Evolutionary conservation across 2,113 vertebrate species (phyloP).

Genomic region (Corythoichthys haematopterus): DNA sequence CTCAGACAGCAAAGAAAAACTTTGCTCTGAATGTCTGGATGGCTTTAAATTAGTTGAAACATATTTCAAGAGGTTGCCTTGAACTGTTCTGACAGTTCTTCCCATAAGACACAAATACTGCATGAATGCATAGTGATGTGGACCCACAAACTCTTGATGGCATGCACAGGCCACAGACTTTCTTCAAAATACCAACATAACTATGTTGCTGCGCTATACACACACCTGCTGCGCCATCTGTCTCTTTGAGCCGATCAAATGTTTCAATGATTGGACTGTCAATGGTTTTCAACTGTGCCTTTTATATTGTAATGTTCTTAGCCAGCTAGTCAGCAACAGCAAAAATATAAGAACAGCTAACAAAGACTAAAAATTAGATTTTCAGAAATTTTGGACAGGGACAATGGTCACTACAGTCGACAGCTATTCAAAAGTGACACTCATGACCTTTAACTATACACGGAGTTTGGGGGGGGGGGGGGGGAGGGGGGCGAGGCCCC

Average conservation of each 20-base stretch:
- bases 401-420: too few relatives aligned
- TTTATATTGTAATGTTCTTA: background rate
- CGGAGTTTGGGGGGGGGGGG: too few relatives aligned
- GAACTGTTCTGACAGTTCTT: conserved; percentile 52
- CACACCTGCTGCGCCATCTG: conserved; percentile 20
- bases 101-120: conserved; percentile 46
- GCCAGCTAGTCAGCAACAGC: background rate
- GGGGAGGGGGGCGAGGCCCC: too few relatives aligned
- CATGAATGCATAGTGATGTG: conserved; percentile 47
- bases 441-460: too few relatives aligned
- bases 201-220: conserved; percentile 20
- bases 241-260: background rate
- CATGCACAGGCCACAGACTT: conserved; percentile 27
- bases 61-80: conserved; percentile 35
- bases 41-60: conserved; percentile 34
- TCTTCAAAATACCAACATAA: conserved; percentile 19
- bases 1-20: conserved; percentile 17
- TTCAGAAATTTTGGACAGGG: too few relatives aligned
- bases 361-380: too few relatives aligned
- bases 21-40: conserved; percentile 30
- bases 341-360: too few relatives aligned
- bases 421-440: too few relatives aligned
- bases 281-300: background rate
- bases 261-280: background rate
- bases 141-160: conserved; percentile 36